These are phyloP conservation scores for Pogonocichla stellata DNA, from an alignment of 2,113 vertebrate genomes.

Conservation along the genomic window DNA sequence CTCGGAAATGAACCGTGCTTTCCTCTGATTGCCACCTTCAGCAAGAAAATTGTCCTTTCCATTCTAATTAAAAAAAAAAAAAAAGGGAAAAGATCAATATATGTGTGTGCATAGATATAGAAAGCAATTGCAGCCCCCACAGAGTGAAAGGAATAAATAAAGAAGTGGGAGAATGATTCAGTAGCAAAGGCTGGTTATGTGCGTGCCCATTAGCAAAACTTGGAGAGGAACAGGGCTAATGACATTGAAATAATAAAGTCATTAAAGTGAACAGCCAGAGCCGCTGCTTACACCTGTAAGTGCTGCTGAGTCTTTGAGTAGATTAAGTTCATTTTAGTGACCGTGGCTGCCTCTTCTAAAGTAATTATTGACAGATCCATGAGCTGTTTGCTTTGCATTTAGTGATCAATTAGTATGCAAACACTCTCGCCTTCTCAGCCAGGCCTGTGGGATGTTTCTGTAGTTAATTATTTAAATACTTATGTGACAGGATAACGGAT, in stretches of 20 bases:
- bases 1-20: not conserved
- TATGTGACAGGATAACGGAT: slow-evolving; percentile 36
- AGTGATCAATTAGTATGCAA: slow-evolving; percentile 54
- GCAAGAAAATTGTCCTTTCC: slow-evolving; percentile 56
- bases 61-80: slow-evolving; percentile 9
- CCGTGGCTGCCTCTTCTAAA: slow-evolving; percentile 17
- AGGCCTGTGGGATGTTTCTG: slow-evolving; percentile 35
- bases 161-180: slow-evolving; percentile 66
- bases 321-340: slow-evolving; percentile 56
- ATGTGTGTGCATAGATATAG: slow-evolving; percentile 37
- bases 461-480: slow-evolving; percentile 64
- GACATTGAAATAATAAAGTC: slow-evolving; percentile 69
- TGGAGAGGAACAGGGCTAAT: slow-evolving; percentile 63
- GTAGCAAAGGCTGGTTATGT: slow-evolving; percentile 38
- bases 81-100: not conserved
- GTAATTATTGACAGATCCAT: slow-evolving; percentile 57
- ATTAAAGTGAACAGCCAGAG: slow-evolving; percentile 71
- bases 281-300: slow-evolving; percentile 29
- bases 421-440: slow-evolving; percentile 27
- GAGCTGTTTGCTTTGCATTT: slow-evolving; percentile 55
- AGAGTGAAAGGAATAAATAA: slow-evolving; percentile 64
- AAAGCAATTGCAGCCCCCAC: slow-evolving; percentile 41
- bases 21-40: slow-evolving; percentile 31
- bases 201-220: slow-evolving; percentile 68
- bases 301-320: slow-evolving; percentile 24